Percentiles rank a stretch among this genome's conserved stretches.
These are phyloP conservation scores for Puntigrus tetrazona DNA, from an alignment of 2,113 vertebrate species.

Conservation along the genomic window DNA sequence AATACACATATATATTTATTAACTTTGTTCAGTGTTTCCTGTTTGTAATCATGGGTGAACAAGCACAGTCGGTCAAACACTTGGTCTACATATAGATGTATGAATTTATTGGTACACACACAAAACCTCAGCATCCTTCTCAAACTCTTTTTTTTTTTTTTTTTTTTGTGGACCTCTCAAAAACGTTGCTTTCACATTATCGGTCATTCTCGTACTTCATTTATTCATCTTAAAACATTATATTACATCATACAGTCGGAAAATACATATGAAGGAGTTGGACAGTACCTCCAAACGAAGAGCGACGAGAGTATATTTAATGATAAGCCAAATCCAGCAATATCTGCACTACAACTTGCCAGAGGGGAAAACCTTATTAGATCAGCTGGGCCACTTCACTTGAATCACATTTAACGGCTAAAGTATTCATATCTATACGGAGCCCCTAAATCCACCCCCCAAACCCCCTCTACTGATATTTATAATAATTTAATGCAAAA, in stretches of 20 bases:
- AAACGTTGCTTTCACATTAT: conserved; percentile 83
- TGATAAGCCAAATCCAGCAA: conserved; percentile 76
- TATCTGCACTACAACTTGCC: conserved; percentile 70
- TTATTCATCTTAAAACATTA: conserved; percentile 73
- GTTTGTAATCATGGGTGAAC: too few relatives aligned
- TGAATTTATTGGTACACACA: conserved; percentile 85
- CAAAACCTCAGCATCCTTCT: conserved; percentile 82
- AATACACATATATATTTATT: too few relatives aligned
- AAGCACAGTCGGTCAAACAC: too few relatives aligned
- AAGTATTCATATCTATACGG: conserved; percentile 39
- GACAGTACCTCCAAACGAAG: conserved; percentile 79
- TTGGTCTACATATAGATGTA: conserved; percentile 33
- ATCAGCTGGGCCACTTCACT: conserved; percentile 61
- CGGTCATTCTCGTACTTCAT: conserved; percentile 64
- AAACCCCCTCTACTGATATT: conserved; percentile 51
- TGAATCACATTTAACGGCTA: conserved; percentile 60
- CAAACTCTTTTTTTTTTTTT: too few relatives aligned
- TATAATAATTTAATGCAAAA: conserved; percentile 44
- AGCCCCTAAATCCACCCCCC: conserved; percentile 59
- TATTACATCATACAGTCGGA: conserved; percentile 83
- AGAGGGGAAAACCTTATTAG: conserved; percentile 61
- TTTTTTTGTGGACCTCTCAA: conserved; percentile 62
- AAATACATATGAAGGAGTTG: conserved; percentile 82
- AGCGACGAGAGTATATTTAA: conserved; percentile 83
- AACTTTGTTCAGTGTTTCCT: too few relatives aligned